phyloP scores from a whole-genome alignment of 2,888 invertebrate species.

The Caenorhabditis sp. region DNA sequence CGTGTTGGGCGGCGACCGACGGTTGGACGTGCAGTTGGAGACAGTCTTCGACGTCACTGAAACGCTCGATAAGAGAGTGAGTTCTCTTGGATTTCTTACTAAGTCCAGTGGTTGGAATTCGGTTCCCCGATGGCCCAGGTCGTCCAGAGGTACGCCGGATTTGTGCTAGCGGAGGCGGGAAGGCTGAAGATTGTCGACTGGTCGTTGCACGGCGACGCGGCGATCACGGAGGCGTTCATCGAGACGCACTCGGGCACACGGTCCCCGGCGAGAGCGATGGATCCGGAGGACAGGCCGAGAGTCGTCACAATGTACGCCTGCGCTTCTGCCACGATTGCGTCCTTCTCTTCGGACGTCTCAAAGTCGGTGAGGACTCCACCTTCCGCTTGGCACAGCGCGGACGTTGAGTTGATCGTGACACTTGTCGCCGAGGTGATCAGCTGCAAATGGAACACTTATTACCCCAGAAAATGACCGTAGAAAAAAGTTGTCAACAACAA shows the following conservation, averaged over 20 bases:
- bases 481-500: too few relatives aligned
- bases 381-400: not conserved
- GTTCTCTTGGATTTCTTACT: constrained; percentile 10
- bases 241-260: not conserved
- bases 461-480: too few relatives aligned
- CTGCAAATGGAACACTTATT: not conserved
- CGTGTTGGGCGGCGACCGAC: not conserved
- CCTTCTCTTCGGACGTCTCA: constrained; percentile 5
- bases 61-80: not conserved
- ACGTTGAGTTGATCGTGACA: constrained; percentile 4
- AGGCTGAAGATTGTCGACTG: not conserved
- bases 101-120: constrained; percentile 6
- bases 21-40: constrained; percentile 20
- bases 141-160: constrained; percentile 18
- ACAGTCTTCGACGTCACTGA: constrained; percentile 15
- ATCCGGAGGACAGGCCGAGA: not conserved
- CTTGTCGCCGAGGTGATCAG: constrained; percentile 2
- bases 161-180: constrained; percentile 9
- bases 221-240: not conserved
- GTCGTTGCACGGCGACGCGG: not conserved
- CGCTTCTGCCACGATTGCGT: not conserved
- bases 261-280: constrained; percentile 11
- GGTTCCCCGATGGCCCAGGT: constrained; percentile 23
- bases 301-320: not conserved
- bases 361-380: not conserved